These are phyloP conservation scores for Tragelaphus eurycerus DNA, from an alignment of 2,797 vertebrate genomes.

Conservation along the genomic window DNA sequence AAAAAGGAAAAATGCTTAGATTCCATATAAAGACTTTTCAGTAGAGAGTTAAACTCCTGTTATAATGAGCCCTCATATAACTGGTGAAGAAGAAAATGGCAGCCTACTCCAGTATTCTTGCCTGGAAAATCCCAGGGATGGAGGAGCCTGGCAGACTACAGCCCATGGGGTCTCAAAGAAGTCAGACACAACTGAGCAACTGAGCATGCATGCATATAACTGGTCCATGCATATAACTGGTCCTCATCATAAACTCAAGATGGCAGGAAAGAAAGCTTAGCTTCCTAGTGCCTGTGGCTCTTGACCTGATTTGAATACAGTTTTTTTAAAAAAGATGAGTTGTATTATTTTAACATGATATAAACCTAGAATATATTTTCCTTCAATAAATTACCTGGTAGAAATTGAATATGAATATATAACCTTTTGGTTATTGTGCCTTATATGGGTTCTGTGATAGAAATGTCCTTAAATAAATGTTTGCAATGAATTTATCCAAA, in stretches of 20 bases:
- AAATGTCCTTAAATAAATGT: conserved; percentile 1
- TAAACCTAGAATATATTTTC: not conserved
- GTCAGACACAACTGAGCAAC: not conserved
- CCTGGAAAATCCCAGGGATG: not conserved
- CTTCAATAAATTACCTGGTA: conserved; percentile 21
- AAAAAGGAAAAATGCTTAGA: not conserved
- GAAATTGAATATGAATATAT: not conserved
- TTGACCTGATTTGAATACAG: not conserved
- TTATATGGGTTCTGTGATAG: not conserved
- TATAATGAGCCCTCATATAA: not conserved
- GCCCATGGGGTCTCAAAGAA: not conserved
- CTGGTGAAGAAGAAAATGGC: not conserved
- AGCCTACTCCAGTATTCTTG: not conserved
- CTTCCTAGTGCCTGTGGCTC: not conserved
- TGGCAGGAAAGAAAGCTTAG: not conserved
- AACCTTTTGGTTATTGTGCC: not conserved
- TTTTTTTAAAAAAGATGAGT: not conserved
- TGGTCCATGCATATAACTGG: not conserved
- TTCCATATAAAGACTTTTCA: conserved; percentile 6
- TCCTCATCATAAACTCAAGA: not conserved
- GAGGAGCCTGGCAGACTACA: not conserved
- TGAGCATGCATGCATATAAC: not conserved
- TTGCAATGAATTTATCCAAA: not conserved
- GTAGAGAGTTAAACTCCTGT: not conserved
- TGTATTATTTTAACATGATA: not conserved